phyloP scores from a whole-genome alignment of 1,140 invertebrate species.

The Sinonovacula constricta region DNA sequence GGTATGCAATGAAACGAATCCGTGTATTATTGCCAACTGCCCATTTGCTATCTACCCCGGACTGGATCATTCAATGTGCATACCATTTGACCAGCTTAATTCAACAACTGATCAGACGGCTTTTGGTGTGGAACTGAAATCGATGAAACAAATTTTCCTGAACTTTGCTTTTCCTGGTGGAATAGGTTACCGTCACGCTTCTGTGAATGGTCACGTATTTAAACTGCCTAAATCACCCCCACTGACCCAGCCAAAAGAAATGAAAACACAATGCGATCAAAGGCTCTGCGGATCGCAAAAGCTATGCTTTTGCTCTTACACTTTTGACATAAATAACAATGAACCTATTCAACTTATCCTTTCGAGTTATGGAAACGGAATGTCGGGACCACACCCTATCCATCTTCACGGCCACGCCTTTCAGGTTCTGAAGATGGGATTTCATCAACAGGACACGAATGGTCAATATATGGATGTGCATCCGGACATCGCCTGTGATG shows the following conservation, averaged over 20 bases:
- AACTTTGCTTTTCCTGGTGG: conserved; percentile 51
- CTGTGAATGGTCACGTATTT: conserved; percentile 52
- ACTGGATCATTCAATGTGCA: conserved; percentile 33
- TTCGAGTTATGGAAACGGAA: conserved; percentile 80
- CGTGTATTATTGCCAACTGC: conserved; percentile 57
- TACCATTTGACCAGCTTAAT: conserved; percentile 29
- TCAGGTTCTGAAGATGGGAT: conserved; percentile 82
- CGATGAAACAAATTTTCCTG: conserved; percentile 56
- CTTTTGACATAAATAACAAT: conserved; percentile 18
- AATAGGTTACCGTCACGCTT: not conserved
- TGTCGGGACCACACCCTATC: conserved; percentile 82
- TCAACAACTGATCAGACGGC: conserved; percentile 8
- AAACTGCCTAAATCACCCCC: conserved; percentile 45
- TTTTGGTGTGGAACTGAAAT: not conserved
- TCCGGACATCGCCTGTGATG: not conserved
- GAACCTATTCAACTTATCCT: conserved; percentile 51
- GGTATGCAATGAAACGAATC: conserved; percentile 24
- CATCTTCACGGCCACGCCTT: conserved; percentile 88
- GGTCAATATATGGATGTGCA: not conserved
- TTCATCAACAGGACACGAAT: conserved; percentile 46
- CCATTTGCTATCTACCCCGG: conserved; percentile 47
- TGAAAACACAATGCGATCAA: conserved; percentile 10
- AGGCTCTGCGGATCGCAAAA: conserved; percentile 38
- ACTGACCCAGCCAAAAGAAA: conserved; percentile 50
- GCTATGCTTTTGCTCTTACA: conserved; percentile 29